phyloP scores from a whole-genome alignment of 2,888 invertebrate genomes.

The Antheraea assamensis region DNA sequence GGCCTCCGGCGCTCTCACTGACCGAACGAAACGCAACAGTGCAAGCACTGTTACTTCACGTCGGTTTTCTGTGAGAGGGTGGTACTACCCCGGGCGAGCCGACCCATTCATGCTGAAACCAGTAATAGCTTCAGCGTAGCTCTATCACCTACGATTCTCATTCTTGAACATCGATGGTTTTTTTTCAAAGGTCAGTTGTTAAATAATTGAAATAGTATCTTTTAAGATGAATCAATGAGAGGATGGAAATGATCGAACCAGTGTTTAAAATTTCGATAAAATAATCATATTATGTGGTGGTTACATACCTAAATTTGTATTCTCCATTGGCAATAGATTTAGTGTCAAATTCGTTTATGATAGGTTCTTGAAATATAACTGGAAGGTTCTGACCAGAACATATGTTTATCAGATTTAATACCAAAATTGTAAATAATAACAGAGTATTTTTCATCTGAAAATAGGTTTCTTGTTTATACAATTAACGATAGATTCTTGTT shows the following conservation, averaged over 20 bases:
- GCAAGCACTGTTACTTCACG: too few relatives aligned
- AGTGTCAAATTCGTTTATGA: conserved; percentile 6
- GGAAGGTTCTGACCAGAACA: background rate
- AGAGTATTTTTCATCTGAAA: background rate
- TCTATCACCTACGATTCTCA: too few relatives aligned
- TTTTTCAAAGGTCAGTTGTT: background rate
- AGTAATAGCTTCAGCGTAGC: too few relatives aligned
- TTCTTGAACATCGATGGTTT: background rate
- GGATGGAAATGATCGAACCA: background rate
- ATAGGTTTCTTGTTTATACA: background rate
- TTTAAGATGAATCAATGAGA: background rate
- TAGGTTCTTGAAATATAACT: background rate
- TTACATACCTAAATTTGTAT: conserved; percentile 14
- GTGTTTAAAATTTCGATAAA: background rate
- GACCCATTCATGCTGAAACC: too few relatives aligned
- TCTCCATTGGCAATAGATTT: conserved; percentile 12
- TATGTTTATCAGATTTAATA: background rate
- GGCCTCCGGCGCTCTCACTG: too few relatives aligned
- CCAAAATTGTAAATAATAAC: background rate
- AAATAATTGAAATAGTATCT: background rate
- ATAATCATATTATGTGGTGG: background rate
- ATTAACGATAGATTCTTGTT: too few relatives aligned
- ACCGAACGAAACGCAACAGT: too few relatives aligned
- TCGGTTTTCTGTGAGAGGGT: too few relatives aligned
- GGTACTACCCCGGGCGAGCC: too few relatives aligned